phyloP scores from a whole-genome alignment of 2,888 invertebrate genomes.

The Drosophila nigritarsus region DNA sequence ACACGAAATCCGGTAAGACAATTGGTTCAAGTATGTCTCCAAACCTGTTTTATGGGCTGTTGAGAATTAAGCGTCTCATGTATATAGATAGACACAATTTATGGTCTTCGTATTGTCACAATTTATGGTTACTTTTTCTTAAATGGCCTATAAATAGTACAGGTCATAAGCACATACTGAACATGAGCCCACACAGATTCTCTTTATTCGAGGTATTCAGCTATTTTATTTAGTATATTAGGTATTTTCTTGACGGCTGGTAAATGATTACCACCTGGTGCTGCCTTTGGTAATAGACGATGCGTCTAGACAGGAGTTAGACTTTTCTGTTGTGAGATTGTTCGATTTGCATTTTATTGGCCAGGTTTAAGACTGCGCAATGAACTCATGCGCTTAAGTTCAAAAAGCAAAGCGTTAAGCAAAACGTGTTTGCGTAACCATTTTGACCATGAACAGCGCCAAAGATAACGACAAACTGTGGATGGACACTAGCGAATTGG shows the following conservation, averaged over 20 bases:
- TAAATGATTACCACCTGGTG: conserved; percentile 63
- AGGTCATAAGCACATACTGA: conserved; percentile 7
- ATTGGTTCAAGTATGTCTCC: background rate
- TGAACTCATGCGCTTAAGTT: conserved; percentile 55
- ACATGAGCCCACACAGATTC: conserved; percentile 1
- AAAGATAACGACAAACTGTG: conserved; percentile 16
- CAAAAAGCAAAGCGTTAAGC: conserved; percentile 21
- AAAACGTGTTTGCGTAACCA: conserved; percentile 12
- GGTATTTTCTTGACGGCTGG: conserved; percentile 45
- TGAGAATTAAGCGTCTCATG: background rate
- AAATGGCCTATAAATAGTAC: conserved; percentile 14
- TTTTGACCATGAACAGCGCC: background rate
- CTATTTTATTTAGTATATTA: conserved; percentile 27
- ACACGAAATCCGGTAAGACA: background rate
- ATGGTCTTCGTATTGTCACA: conserved; percentile 1
- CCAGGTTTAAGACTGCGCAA: conserved; percentile 39
- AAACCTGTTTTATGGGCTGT: background rate
- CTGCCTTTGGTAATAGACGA: conserved; percentile 29
- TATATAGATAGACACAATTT: conserved; percentile 5
- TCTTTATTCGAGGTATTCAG: conserved; percentile 16
- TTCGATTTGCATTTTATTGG: conserved; percentile 64
- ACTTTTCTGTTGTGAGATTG: conserved; percentile 37
- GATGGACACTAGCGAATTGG: conserved; percentile 41
- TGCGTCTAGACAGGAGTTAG: conserved; percentile 66
- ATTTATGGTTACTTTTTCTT: conserved; percentile 10